These are phyloP conservation scores for Fopius arisanus DNA, from an alignment of 1,140 invertebrate species.

Conservation along the genomic window DNA sequence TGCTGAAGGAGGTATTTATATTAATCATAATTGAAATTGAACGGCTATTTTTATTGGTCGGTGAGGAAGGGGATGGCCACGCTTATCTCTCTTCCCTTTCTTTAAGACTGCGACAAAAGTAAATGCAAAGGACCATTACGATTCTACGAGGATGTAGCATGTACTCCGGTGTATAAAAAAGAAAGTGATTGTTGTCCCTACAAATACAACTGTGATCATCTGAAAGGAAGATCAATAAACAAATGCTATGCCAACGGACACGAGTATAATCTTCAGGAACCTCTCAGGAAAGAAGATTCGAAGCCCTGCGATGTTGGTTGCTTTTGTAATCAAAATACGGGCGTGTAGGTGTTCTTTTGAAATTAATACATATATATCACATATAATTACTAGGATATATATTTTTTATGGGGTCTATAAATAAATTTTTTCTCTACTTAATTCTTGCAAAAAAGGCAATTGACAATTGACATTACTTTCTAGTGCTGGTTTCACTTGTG, in stretches of 20 bases:
- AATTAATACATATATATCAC: not conserved
- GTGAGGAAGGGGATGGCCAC: too few relatives aligned
- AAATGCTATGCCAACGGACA: constrained; percentile 22
- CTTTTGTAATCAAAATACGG: not conserved
- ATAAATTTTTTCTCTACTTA: too few relatives aligned
- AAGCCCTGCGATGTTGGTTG: constrained; percentile 29
- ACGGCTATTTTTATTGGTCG: too few relatives aligned
- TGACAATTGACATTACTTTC: constrained; percentile 7
- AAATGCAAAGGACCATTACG: constrained; percentile 28
- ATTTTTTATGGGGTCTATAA: too few relatives aligned
- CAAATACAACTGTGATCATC: constrained; percentile 32
- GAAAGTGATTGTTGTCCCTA: constrained; percentile 22
- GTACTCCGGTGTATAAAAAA: constrained; percentile 24
- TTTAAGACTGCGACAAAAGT: constrained; percentile 16
- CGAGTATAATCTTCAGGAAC: constrained; percentile 17
- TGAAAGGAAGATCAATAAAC: not conserved
- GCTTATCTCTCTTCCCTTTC: not conserved
- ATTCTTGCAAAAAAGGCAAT: too few relatives aligned
- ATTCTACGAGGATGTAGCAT: constrained; percentile 20
- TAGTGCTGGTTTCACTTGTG: constrained; percentile 43
- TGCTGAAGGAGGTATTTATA: too few relatives aligned
- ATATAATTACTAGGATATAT: too few relatives aligned
- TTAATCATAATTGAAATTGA: too few relatives aligned
- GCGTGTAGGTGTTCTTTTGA: not conserved
- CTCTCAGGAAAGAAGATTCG: constrained; percentile 19